Base-by-base conservation (phyloP, 2,797 vertebrate species). In the Spheniscus humboldti region DNA sequence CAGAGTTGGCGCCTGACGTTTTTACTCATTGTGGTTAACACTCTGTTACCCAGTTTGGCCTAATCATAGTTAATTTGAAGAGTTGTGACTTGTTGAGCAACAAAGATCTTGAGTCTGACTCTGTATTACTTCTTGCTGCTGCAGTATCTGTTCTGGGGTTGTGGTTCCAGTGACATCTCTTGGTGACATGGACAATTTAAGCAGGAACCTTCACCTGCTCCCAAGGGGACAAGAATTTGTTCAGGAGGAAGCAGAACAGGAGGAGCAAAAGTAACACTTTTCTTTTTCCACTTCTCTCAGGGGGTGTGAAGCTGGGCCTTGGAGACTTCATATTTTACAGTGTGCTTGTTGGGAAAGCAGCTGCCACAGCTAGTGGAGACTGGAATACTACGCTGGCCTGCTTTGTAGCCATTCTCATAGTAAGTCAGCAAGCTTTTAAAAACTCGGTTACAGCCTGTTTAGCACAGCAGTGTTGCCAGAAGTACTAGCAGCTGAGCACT, bases 271-370 rank as follows among this genome's bases (percentile, higher is more conserved):
- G 31, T 91, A 87, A 94, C 7, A n/a, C 47, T 50, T 86, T 81
- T 88, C 27, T 73, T 68, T 92, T 64, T 63, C 33, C 22, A 16
- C 47, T 95, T 86, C 62, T 69, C 60, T 50, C 74, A 99, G 99
- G 99, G n/a, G 99, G 99, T 0, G 99, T 99, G 95, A 99, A 99
- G 94, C 98, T 99, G 0, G 99, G 99, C 39, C 99, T 99, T 7
- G 99, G 99, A 18, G 99, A 99, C 87, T 99, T 99, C 97, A 99
- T 99, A 98, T 99, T 99, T 98, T 99, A 99, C 98, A 99, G 99
- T 0, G 99, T 99, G 15, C 98, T 99, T 92, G 99, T 99, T 50
- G 99, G 99, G 41, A 99, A 99, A 94, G 99, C 99, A 2, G 99
- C 99, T 1, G 99, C 99, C 28, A 99, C 99, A 0, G 98, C 98